Conservation (phyloP, 1,140 invertebrate species). For the Homarus americanus region DNA sequence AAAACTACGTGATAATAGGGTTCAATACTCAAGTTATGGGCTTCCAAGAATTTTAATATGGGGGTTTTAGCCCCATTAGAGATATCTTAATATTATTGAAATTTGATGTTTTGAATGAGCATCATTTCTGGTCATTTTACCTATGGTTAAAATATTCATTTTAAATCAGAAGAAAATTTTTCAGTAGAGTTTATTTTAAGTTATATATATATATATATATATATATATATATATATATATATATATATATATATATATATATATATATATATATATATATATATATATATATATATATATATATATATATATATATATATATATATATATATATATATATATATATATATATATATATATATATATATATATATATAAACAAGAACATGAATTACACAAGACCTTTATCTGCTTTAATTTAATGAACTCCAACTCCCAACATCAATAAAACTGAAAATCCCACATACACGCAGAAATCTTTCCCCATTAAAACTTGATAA, state of each 20-base stretch:
- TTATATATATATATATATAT: background rate
- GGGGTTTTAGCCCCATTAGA: no score
- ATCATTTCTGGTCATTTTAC: no score
- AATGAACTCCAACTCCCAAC: no score
- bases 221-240: slow-evolving; percentile 5
- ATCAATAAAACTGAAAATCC: slow-evolving; percentile 28
- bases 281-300: background rate
- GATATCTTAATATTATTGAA: no score
- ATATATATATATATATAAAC: background rate
- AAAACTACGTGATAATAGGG: no score
- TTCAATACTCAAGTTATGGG: no score
- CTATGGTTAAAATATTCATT: no score
- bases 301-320: slow-evolving; percentile 17
- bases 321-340: slow-evolving; percentile 20
- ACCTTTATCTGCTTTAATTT: no score
- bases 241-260: slow-evolving; percentile 17
- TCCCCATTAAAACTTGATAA: slow-evolving; percentile 64
- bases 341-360: slow-evolving; percentile 28
- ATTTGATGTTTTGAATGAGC: no score
- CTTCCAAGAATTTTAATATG: no score
- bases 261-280: slow-evolving; percentile 15
- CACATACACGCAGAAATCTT: slow-evolving; percentile 49
- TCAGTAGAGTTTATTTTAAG: background rate
- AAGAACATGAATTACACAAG: background rate
- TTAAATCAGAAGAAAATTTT: no score